A percentile compares a stretch with the other conserved stretches of the same genome.
phyloP scores from a whole-genome alignment of 2,797 vertebrate genomes.

The Siniperca scherzeri region DNA sequence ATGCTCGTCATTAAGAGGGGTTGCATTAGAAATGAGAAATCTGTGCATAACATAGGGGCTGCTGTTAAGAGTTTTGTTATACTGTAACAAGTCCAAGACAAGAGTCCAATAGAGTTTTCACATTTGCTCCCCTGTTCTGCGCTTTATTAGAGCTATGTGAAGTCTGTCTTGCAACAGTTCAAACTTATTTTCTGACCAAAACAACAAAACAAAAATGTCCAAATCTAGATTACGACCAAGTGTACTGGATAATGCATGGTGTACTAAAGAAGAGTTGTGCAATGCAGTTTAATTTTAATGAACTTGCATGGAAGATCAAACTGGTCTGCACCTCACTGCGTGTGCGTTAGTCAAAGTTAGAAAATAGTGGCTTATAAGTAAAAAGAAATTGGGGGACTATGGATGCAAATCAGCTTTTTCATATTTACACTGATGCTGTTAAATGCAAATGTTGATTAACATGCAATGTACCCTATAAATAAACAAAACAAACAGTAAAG shows the following conservation, averaged over 20 bases:
- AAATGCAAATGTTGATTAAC: not conserved
- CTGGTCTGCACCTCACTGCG: not conserved
- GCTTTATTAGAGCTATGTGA: not conserved
- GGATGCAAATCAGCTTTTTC: no score
- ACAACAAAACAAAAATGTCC: not conserved
- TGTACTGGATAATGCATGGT: not conserved
- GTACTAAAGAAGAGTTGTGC: not conserved
- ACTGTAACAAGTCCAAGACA: not conserved
- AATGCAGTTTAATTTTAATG: not conserved
- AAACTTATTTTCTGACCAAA: not conserved
- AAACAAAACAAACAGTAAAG: not conserved
- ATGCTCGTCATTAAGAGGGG: not conserved
- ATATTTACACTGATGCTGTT: not conserved
- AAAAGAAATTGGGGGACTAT: not conserved
- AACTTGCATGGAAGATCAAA: not conserved
- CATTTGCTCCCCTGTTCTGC: not conserved
- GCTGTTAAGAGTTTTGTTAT: conserved; percentile 1
- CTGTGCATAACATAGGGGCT: not conserved
- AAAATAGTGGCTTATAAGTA: not conserved
- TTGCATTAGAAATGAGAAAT: not conserved
- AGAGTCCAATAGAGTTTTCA: not conserved
- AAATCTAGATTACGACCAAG: not conserved
- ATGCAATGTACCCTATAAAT: not conserved
- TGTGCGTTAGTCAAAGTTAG: not conserved
- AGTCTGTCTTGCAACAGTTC: not conserved